Evolutionary conservation across 2,113 vertebrate genomes (phyloP), one percentile per base, ranked within the genome.

Genomic region (human (Homo sapiens)): DNA sequence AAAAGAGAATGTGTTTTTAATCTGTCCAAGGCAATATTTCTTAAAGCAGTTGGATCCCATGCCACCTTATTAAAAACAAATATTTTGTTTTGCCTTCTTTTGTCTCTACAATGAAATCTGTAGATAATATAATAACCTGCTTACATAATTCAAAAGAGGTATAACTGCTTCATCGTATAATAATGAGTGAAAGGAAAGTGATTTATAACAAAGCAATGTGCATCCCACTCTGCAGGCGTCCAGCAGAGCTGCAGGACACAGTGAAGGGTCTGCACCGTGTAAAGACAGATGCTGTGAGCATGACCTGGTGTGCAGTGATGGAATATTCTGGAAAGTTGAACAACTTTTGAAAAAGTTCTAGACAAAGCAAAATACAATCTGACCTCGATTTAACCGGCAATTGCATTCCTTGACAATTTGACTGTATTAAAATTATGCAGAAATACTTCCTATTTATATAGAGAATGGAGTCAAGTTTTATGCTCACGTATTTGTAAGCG

Each of bases 61-160:
- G 48, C 22, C 12, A 48, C 48, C 13, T 73, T 85, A 12, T 73
- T n/a, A 35, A 68, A 66, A 32, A 57, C 14, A 85, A 73, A 25
- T 50, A 81, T 10, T 80, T 22, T 82, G 57, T 82, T 72, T 64
- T 73, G 61, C 38, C 72, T 64, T 93, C 75, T 68, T 90, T 76
- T 50, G 35, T 82, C 66, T 90, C 66, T 59, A n/a, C 59, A 66
- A 68, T 57, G 87, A 90, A 93, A 68, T 75, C 50, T 75, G 25
- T 81, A 66, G 73, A n/a, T 75, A 64, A 75, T 35, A 52, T 27
- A 79, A 95, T 95, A 86, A 85, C 85, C 79, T 81, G 27, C 32
- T 90, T 66, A n/a, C 90, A 81, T 59, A 66, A 95, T 93, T 70
- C 64, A 85, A 75, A 75, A 55, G 80, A 73, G 93, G 80, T 66